Conservation (phyloP, 2,113 vertebrate genomes). For the Hippolais icterina region DNA sequence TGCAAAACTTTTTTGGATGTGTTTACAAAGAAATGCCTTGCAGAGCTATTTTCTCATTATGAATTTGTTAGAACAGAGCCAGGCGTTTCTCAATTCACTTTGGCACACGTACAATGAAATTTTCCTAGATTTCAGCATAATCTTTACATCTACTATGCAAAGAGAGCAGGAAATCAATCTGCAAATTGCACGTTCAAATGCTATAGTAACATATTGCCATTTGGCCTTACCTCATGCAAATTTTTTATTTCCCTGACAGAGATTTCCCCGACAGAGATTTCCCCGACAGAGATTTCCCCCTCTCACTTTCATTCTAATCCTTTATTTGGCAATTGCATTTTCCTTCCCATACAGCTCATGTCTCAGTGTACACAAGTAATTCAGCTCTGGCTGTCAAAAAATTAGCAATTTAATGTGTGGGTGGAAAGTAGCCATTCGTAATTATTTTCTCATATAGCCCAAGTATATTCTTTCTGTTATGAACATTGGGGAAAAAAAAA, state of each 20-base stretch:
- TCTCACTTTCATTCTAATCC: background rate
- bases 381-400: slow-evolving; percentile 35
- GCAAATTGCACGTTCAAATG: slow-evolving; percentile 3
- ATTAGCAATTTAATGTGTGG: slow-evolving; percentile 22
- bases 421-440: slow-evolving; percentile 30
- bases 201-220: slow-evolving; percentile 38
- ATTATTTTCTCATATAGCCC: slow-evolving; percentile 19
- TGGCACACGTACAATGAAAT: slow-evolving; percentile 58
- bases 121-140: slow-evolving; percentile 66
- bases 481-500: background rate
- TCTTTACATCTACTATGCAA: slow-evolving; percentile 64
- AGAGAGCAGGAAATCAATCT: slow-evolving; percentile 62
- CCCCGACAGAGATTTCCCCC: background rate
- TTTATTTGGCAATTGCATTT: slow-evolving; percentile 33
- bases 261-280: background rate
- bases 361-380: slow-evolving; percentile 34
- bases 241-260: background rate
- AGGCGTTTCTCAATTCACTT: slow-evolving; percentile 40
- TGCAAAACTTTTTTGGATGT: background rate
- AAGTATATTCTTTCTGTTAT: slow-evolving; percentile 27
- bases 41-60: slow-evolving; percentile 32
- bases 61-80: slow-evolving; percentile 48
- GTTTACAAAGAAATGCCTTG: slow-evolving; percentile 21
- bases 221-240: background rate
- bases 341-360: background rate